Base-by-base conservation (phyloP, 2,113 vertebrate genomes). In the Rhinolophus ferrumequinum region DNA sequence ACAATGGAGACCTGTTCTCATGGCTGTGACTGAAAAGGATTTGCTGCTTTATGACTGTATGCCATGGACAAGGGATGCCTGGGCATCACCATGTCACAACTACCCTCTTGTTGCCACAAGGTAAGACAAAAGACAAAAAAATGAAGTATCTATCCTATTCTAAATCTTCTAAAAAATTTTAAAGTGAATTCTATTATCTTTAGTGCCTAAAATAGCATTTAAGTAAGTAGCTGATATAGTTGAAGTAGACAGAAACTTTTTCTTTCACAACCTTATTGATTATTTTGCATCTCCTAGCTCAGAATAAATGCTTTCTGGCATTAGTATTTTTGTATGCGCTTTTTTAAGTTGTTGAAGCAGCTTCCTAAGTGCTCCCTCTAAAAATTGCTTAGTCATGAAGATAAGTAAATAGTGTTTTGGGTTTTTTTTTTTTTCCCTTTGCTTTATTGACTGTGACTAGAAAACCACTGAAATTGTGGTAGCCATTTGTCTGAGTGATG, bases 21-120 rank as follows among this genome's bases (percentile, higher is more conserved):
- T 99, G 99, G 99, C 99, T 0, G 98, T 99, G 97, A 99, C 99
- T 0, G 99, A 99, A 97, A 99, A 99, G 97, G 99, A 99, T 98
- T 98, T 99, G 97, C 98, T 99, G 97, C 98, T 99, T 28, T 99
- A 99, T 38, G 99, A 99, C 0, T 99, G 98, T 0, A 99, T 99
- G 98, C 99, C 99, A 1, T 99, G 99, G 99, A 99, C 98, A 85
- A 96, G 98, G 92, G 99, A 99, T 1, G 98, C 99, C 72, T 99
- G 99, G 99, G 99, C 99, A n/a, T 97, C 98, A 0, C 99, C 99
- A 0, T 98, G 99, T 97, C 99, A 99, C 93, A 99, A 99, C 91
- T 99, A 99, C 98, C 99, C 99, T 0, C 99, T 99, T 88, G 98
- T 99, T 8, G 99, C 99, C 76, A 99, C 99, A 95, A 99, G 99